phyloP scores from a whole-genome alignment of 2,888 invertebrate species.

The Taphrorychus bicolor region DNA sequence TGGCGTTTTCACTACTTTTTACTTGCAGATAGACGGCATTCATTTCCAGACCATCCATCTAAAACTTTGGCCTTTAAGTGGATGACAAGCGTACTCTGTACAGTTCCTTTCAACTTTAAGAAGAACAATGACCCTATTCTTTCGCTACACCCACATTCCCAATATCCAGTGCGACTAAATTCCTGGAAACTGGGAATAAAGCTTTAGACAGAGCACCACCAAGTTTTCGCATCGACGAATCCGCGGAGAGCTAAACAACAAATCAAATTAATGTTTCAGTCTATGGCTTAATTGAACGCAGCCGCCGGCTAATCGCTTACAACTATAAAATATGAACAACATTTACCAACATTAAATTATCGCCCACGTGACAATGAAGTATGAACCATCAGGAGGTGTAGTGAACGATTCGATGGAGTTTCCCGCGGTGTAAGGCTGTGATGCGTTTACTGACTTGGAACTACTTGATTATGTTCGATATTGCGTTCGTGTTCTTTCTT shows the following conservation, averaged over 20 bases:
- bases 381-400: background rate
- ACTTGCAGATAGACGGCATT: too few species aligned
- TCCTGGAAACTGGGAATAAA: background rate
- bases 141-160: background rate
- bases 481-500: conserved; percentile 86
- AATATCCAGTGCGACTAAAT: background rate
- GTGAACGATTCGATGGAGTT: background rate
- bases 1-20: too few species aligned
- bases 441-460: conserved; percentile 88
- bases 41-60: too few species aligned
- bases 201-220: background rate
- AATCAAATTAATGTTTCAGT: background rate
- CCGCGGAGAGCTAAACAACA: background rate
- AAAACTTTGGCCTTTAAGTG: too few species aligned
- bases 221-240: background rate
- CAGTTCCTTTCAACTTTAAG: background rate
- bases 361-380: background rate
- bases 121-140: background rate
- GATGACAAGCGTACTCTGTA: too few species aligned
- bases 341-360: background rate
- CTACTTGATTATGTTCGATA: conserved; percentile 87
- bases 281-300: background rate
- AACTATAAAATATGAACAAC: background rate
- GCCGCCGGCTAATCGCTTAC: background rate
- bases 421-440: conserved; percentile 55